Base-by-base conservation (phyloP, 2,113 vertebrate genomes). In the Plotosus lineatus region DNA sequence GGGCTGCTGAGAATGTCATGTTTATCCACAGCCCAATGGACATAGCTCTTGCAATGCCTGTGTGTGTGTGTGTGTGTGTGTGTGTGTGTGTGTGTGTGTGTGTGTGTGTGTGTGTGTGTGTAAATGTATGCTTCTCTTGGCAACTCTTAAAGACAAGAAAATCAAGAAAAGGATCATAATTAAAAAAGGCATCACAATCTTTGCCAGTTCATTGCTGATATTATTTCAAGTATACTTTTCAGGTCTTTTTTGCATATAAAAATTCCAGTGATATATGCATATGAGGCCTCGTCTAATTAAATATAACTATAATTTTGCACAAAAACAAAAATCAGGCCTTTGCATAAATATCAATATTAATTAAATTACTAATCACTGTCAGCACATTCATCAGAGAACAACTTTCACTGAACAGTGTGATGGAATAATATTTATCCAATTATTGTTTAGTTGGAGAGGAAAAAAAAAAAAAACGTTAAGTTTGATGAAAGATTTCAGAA, bases 1-100 rank as follows among this genome's bases (percentile, higher is more conserved):
- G 73, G 73, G 38, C 73, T 83, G 60, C 66, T 81, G 66, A 46
- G 51, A 58, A 78, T 80, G 90, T 91, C 90, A 90, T 86, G 89
- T 92, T n/a, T 89, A 93, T 86, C 87, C 89, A 91, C 90, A 90
- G 86, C 84, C 91, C 89, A 90, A 56, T 88, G 89, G 91, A 83
- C 90, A 89, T 85, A 82, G 81, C 87, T 86, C 68, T 88, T 84
- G 85, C 68, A 72, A 40, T 40, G 61, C 42, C 33, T 28, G 28
- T 75, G 69, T 36, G 65, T 56, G 42, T 33, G 51, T 40, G 42
- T 14, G 75, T 73, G 80, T 65, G 38, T 78, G 79, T 71, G 58
- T 79, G 82, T 77, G 60, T 60, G 68, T 82, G 58, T 79, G 83
- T 79, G 56, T 80, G 38, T 60, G 73, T 81, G 71, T 80, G 71